phyloP scores from a whole-genome alignment of 2,113 vertebrate genomes.

The Boleophthalmus pectinirostris region DNA sequence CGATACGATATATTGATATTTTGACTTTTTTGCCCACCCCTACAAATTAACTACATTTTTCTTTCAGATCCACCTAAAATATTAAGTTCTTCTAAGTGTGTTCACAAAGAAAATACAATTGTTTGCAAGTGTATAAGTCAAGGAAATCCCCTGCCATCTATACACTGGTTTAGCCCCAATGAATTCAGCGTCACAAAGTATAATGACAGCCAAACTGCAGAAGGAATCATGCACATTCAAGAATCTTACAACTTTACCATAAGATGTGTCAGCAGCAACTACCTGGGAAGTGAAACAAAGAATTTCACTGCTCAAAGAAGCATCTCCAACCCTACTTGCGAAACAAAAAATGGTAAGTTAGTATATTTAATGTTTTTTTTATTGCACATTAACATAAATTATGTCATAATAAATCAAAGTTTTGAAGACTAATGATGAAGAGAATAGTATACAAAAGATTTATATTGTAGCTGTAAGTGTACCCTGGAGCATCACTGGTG shows the following conservation, averaged over 20 bases:
- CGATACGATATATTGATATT: too few relatives aligned
- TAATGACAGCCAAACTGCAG: constrained; percentile 2
- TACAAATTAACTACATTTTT: not conserved
- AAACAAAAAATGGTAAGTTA: not conserved
- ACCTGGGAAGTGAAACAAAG: not conserved
- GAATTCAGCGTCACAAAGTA: constrained; percentile 15
- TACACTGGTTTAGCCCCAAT: constrained; percentile 9
- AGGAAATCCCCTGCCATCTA: constrained; percentile 28
- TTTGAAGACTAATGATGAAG: not conserved
- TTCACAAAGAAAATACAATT: not conserved
- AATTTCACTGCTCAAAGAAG: not conserved
- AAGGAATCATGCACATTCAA: constrained; percentile 15
- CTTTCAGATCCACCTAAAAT: constrained; percentile 17
- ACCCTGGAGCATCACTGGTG: constrained; percentile 24
- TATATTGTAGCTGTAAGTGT: not conserved
- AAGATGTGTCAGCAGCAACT: constrained; percentile 21
- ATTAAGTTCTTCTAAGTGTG: constrained; percentile 8
- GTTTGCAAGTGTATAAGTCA: constrained; percentile 30
- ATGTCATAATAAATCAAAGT: not conserved
- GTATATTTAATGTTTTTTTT: not conserved
- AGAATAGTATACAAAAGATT: not conserved
- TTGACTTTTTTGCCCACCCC: too few relatives aligned
- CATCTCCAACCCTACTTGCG: not conserved
- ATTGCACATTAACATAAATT: not conserved
- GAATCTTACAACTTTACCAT: constrained; percentile 8